Percentiles rank a stretch among this genome's conserved stretches.
phyloP scores from a whole-genome alignment of 2,113 vertebrate species.

The Aphyosemion australe region DNA sequence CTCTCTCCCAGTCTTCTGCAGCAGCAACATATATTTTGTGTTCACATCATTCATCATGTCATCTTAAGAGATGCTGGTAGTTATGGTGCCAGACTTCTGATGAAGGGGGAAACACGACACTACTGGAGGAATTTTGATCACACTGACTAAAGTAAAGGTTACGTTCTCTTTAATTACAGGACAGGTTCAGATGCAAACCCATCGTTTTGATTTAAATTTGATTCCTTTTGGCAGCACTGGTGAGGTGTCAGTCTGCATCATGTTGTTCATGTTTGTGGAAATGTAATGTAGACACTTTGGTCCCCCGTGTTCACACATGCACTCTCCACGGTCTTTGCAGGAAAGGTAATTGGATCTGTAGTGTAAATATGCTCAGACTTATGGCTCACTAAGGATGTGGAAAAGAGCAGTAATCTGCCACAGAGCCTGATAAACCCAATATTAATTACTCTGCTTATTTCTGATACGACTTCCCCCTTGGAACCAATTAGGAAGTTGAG shows the following conservation, averaged over 20 bases:
- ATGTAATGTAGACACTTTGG: constrained; percentile 19
- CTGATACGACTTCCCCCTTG: constrained; percentile 68
- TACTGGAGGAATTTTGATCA: too few species aligned
- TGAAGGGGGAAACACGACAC: neutral
- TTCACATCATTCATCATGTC: constrained; percentile 6
- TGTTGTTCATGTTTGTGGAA: constrained; percentile 32
- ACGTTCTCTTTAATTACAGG: neutral
- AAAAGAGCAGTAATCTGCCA: constrained; percentile 44
- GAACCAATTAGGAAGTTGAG: constrained; percentile 76
- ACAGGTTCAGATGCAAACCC: neutral
- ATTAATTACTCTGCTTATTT: constrained; percentile 76
- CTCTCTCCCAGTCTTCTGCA: too few species aligned
- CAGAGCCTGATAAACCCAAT: constrained; percentile 66
- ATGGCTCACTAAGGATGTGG: constrained; percentile 44
- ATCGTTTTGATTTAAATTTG: constrained; percentile 12
- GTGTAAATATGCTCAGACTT: constrained; percentile 61
- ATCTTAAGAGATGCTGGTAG: too few species aligned
- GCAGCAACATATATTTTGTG: constrained; percentile 2
- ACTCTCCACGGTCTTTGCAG: constrained; percentile 22
- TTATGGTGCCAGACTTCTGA: neutral
- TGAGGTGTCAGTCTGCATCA: constrained; percentile 23
- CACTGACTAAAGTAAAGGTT: neutral
- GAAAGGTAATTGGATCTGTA: constrained; percentile 55
- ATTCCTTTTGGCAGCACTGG: constrained; percentile 4
- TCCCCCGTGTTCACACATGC: constrained; percentile 16